These are phyloP conservation scores for Sebastes goodei DNA, from an alignment of 2,797 vertebrate genomes.

Conservation along the genomic window DNA sequence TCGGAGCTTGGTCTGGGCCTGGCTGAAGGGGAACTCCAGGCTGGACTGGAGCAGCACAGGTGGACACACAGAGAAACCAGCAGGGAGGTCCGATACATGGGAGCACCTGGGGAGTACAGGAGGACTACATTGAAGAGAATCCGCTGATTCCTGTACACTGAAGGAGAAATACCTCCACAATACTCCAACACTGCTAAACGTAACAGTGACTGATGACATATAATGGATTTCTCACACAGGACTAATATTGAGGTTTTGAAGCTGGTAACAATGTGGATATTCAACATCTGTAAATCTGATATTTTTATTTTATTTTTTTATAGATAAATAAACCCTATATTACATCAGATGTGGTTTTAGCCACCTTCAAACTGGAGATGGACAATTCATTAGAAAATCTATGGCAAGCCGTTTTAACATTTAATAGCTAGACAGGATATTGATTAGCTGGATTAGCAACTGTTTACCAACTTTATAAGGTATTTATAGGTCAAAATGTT, in stretches of 20 bases:
- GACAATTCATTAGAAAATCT: too few relatives aligned
- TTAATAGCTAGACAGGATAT: too few relatives aligned
- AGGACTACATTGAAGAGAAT: not conserved
- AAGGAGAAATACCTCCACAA: not conserved
- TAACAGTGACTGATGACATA: too few relatives aligned
- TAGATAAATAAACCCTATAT: not conserved
- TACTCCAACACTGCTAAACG: not conserved
- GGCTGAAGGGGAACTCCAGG: constrained; percentile 88
- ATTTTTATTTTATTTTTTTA: too few relatives aligned
- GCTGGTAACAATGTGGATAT: not conserved
- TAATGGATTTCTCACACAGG: not conserved
- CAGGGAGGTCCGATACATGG: constrained; percentile 80
- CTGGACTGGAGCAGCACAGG: constrained; percentile 85
- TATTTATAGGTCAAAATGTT: not conserved
- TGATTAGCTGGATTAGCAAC: not conserved
- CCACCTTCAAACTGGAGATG: not conserved
- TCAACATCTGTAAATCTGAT: not conserved
- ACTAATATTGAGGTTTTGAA: not conserved
- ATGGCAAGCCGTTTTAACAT: too few relatives aligned
- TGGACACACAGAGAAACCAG: constrained; percentile 82
- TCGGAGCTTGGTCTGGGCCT: constrained; percentile 72
- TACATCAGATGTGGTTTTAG: not conserved
- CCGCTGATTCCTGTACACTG: not conserved
- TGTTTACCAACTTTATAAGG: not conserved
- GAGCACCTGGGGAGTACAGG: constrained; percentile 80